Conservation (phyloP, 2,113 vertebrate genomes). For the Uria lomvia region DNA sequence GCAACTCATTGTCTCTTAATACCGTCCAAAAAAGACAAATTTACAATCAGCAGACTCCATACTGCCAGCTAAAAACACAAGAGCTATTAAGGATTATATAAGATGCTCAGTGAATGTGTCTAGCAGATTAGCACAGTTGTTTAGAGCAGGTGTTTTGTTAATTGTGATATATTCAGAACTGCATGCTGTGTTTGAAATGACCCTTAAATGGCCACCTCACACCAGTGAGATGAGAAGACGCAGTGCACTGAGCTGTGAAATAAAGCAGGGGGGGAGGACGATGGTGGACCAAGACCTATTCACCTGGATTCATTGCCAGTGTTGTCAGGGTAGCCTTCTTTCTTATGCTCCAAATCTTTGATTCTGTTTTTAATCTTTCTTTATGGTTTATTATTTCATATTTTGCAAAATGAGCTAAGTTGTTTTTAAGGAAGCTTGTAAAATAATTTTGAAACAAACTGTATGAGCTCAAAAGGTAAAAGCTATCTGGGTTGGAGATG, state of each 20-base stretch:
- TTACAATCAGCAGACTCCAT: background rate
- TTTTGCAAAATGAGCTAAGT: background rate
- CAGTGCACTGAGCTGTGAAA: conserved; percentile 25
- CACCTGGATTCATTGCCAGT: background rate
- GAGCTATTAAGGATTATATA: background rate
- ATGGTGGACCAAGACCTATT: background rate
- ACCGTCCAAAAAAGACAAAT: background rate
- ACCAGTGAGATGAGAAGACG: background rate
- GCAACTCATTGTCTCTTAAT: background rate
- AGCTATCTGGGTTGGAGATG: background rate
- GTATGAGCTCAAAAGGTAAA: background rate
- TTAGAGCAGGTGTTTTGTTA: conserved; percentile 56
- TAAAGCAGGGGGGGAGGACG: background rate
- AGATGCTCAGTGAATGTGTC: background rate
- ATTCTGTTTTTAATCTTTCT: background rate
- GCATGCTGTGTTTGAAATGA: background rate
- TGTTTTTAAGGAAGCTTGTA: background rate
- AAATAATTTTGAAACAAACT: background rate
- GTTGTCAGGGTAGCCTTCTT: background rate
- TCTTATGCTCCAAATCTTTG: background rate
- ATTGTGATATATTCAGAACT: background rate
- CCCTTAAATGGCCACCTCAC: conserved; percentile 14
- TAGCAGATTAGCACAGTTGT: conserved; percentile 18
- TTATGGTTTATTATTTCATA: background rate
- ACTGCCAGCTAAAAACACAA: background rate